Evolutionary conservation across 2,888 invertebrate genomes (phyloP).

Genomic region (Campoplex capitator): DNA sequence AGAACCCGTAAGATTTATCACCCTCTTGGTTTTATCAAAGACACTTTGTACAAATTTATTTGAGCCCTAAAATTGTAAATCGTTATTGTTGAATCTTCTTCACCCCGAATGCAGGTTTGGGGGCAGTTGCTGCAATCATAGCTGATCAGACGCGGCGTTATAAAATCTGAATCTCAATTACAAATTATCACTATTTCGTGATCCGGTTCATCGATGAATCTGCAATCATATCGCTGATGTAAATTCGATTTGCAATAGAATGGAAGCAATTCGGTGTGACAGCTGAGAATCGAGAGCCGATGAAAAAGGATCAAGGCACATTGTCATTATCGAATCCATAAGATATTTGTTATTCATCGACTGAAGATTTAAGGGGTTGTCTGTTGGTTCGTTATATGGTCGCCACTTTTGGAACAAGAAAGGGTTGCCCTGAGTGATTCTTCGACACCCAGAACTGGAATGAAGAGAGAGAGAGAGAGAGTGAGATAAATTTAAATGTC

Average conservation of each 20-base stretch:
- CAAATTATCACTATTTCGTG: neutral
- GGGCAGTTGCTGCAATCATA: neutral
- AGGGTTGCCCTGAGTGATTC: slow-evolving; percentile 40
- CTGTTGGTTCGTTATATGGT: slow-evolving; percentile 34
- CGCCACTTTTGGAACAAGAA: neutral
- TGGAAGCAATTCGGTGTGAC: slow-evolving; percentile 15
- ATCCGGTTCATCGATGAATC: neutral
- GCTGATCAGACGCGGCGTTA: neutral
- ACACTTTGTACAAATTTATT: slow-evolving; percentile 22
- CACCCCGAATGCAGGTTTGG: neutral
- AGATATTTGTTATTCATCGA: slow-evolving; percentile 62
- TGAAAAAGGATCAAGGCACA: neutral
- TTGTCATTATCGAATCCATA: slow-evolving; percentile 43
- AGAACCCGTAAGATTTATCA: slow-evolving; percentile 80
- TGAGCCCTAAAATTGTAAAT: slow-evolving; percentile 24
- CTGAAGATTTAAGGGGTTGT: slow-evolving; percentile 30
- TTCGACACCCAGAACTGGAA: slow-evolving; percentile 30
- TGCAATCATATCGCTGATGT: slow-evolving; percentile 23
- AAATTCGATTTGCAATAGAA: slow-evolving; percentile 18
- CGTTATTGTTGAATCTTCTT: neutral
- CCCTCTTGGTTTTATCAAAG: slow-evolving; percentile 59
- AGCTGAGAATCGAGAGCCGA: slow-evolving; percentile 48
- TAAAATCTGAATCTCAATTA: neutral
- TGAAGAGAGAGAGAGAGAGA: slow-evolving; percentile 8
- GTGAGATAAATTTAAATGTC: slow-evolving; percentile 80